Evolutionary conservation across 2,113 vertebrate species (phyloP), one percentile per base, ranked within the genome.

Genomic region (Paedocypris sp.): DNA sequence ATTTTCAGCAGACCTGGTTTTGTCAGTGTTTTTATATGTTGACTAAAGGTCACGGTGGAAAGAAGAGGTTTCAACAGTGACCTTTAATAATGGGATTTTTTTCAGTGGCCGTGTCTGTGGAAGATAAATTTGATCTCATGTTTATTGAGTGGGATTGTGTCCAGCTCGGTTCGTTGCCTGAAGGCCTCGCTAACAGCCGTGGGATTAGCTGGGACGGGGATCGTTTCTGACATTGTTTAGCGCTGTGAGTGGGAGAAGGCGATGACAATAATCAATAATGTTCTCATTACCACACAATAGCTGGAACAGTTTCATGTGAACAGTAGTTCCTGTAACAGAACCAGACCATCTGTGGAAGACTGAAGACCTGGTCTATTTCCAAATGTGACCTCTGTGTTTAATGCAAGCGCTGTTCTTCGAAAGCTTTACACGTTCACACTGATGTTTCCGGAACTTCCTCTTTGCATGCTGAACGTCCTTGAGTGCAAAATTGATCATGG

Each of bases 251-350:
- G 50, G 60, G 49, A 48, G 71, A 61, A 64, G 65, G 73, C 19
- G 63, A 45, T 25, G 66, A 69, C 65, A 60, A 57, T 76, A 69
- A 81, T 86, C 82, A 83, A 84, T 84, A 83, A 73, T 72, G 67
- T 70, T 81, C 79, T 77, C 72, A 77, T 82, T 79, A 82, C 60
- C 64, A 62, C 64, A 60, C 53, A 71, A 54, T 53, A 64, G 49
- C 60, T 32, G 47, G 42, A 56, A 64, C 54, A 36, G 56, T 47
- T 62, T 25, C 35, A 60, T 38, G 12, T 32, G 47, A 59, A 48
- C 45, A 50, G 45, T 58, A 11, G 32, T 48, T 66, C 11, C 45
- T 45, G 23, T 47, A 60, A 67, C n/a, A 11, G 11, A 46, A 42
- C 13, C 28, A 25, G 47, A 28, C 52, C 15, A 19, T 52, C 63